Evolutionary conservation across 2,888 invertebrate species (phyloP).

Genomic region (Drosophila pegasa): DNA sequence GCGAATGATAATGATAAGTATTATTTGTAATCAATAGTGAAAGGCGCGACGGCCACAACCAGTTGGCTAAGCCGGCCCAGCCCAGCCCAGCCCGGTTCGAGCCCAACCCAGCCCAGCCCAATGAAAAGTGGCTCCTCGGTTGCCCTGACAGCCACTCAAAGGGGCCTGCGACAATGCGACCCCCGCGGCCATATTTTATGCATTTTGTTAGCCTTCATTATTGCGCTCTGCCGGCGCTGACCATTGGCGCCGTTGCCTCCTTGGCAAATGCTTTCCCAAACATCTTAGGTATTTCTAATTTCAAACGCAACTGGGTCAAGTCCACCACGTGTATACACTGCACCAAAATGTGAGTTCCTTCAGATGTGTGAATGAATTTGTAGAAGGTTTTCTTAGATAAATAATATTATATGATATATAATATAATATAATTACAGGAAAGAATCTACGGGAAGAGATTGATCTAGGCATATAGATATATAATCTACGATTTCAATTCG

Average conservation of each 20-base stretch:
- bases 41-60: constrained; percentile 34
- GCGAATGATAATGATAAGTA: constrained; percentile 64
- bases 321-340: background rate
- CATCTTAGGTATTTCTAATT: background rate
- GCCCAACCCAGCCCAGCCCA: background rate
- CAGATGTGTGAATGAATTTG: background rate
- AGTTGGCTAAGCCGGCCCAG: constrained; percentile 7
- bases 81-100: background rate
- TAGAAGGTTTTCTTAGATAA: no score
- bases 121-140: background rate
- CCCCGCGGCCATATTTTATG: constrained; percentile 5
- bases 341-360: background rate
- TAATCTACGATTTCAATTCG: no score
- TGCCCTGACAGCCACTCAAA: constrained; percentile 1
- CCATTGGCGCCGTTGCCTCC: background rate
- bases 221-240: background rate
- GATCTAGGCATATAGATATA: no score
- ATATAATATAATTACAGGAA: no score
- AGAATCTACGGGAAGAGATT: no score
- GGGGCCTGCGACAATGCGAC: background rate
- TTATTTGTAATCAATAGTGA: constrained; percentile 71
- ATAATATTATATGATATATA: no score
- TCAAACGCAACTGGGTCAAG: background rate
- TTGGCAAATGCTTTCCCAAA: background rate
- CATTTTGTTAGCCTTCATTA: constrained; percentile 14